phyloP scores from a whole-genome alignment of 2,888 invertebrate species.

The Carpatolechia fugitivella region DNA sequence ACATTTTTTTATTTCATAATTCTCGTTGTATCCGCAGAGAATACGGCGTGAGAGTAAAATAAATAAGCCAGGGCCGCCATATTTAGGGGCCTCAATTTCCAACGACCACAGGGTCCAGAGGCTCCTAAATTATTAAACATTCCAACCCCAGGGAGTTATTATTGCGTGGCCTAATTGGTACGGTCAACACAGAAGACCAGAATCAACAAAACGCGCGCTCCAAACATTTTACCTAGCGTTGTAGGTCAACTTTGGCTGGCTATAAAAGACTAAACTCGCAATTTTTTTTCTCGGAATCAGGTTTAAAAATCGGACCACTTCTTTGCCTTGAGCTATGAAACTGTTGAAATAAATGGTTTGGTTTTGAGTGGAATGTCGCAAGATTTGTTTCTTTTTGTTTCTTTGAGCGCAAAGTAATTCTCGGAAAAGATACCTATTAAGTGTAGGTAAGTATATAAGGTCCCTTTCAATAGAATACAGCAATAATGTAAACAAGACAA shows the following conservation, averaged over 20 bases:
- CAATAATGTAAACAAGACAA: too few relatives aligned
- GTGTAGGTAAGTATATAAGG: too few relatives aligned
- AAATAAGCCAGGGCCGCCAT: neutral
- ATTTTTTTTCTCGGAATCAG: too few relatives aligned
- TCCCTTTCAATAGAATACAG: too few relatives aligned
- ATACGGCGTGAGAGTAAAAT: neutral
- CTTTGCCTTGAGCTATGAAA: neutral
- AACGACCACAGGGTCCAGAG: neutral
- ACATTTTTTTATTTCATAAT: too few relatives aligned
- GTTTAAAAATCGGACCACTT: neutral
- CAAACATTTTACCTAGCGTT: neutral
- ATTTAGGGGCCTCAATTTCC: neutral
- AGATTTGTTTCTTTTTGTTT: neutral
- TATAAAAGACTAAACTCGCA: neutral
- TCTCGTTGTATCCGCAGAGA: neutral
- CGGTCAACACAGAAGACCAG: neutral
- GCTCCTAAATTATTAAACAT: constrained; percentile 7
- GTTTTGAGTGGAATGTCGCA: neutral
- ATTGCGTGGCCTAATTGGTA: neutral
- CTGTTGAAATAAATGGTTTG: neutral
- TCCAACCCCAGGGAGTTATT: neutral
- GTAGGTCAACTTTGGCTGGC: neutral
- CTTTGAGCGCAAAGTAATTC: too few relatives aligned
- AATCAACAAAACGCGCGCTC: too few relatives aligned
- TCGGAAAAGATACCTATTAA: too few relatives aligned